Conservation (phyloP, 2,888 invertebrate genomes). For the Agrochola circellaris region DNA sequence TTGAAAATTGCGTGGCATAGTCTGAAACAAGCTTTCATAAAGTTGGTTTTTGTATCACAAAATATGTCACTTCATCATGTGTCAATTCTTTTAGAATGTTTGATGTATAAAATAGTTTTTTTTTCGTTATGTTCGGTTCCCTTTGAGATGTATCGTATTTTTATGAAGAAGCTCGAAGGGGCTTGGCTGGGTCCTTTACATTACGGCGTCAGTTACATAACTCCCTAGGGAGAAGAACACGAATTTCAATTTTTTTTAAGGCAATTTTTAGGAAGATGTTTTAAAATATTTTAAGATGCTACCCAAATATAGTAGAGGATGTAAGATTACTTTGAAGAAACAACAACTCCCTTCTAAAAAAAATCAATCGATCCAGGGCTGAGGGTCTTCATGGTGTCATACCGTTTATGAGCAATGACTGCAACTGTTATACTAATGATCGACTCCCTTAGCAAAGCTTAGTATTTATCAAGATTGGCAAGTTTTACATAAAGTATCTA, state of each 20-base stretch:
- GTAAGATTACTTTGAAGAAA: neutral
- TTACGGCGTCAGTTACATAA: conserved; percentile 68
- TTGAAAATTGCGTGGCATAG: conserved; percentile 19
- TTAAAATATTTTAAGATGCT: neutral
- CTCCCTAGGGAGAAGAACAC: conserved; percentile 51
- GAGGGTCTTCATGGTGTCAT: neutral
- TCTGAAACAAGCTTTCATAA: neutral
- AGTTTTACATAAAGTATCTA: neutral
- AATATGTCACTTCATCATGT: conserved; percentile 56
- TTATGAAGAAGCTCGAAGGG: conserved; percentile 58
- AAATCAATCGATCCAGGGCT: neutral
- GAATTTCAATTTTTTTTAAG: conserved; percentile 44
- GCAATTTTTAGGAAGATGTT: neutral
- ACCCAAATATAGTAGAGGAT: neutral
- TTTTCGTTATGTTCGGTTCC: conserved; percentile 57
- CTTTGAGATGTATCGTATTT: conserved; percentile 71
- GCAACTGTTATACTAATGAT: neutral
- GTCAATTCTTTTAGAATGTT: conserved; percentile 62
- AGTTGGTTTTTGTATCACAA: conserved; percentile 34
- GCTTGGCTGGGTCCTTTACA: conserved; percentile 65
- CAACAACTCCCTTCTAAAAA: no score
- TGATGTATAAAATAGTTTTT: conserved; percentile 66
- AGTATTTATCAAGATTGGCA: neutral
- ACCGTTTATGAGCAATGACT: neutral
- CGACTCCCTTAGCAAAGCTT: neutral